Base-by-base conservation (phyloP, 2,888 invertebrate species). In the Parascotia fuliginaria region DNA sequence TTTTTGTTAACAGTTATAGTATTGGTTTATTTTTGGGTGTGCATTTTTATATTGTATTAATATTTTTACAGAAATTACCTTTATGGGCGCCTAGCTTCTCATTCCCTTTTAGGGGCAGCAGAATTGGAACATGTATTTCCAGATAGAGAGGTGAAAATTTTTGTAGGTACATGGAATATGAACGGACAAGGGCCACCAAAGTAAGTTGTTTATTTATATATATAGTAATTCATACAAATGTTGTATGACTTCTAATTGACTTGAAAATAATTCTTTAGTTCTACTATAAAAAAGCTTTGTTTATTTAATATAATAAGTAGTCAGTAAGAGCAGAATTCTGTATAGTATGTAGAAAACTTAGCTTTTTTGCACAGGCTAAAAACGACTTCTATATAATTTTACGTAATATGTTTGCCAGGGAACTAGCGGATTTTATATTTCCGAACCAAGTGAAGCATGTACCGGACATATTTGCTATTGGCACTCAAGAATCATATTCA, bases 81-180 rank as follows among this genome's bases (percentile, higher is more conserved):
- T 2, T 96, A 96, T 78, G 97, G 97, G 32, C 93, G 96, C 66
- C 92, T 97, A 48, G 96, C 96, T 31, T 95, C 96, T 0, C 95
- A 95, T 76, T 96, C 97, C 0, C 85, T 98, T 32, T 88, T 98
- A 34, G 98, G 98, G 0, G 94, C 96, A 1, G 94, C 95, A 12
- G 98, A 99, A 79, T 90, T 99, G 47, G 96, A 96, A 69, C 95
- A 97, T 81, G 96, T 97, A 34, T 94, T 98, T 71, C 98, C 98
- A 1, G 95, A 95, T 71, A 94, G 97, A 66, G 96, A 97, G 85
- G 93, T 98, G 0, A 96, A 95, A 60, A 95, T 98, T 70, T 98
- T 97, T 93, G 95, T 98, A 46, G 98, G 97, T 4, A 97, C 98
- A 15, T 99, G 98, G 98, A 99, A 99, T 81, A 98, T 98, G 98